phyloP scores from a whole-genome alignment of 2,113 vertebrate species.

The Spea bombifrons region DNA sequence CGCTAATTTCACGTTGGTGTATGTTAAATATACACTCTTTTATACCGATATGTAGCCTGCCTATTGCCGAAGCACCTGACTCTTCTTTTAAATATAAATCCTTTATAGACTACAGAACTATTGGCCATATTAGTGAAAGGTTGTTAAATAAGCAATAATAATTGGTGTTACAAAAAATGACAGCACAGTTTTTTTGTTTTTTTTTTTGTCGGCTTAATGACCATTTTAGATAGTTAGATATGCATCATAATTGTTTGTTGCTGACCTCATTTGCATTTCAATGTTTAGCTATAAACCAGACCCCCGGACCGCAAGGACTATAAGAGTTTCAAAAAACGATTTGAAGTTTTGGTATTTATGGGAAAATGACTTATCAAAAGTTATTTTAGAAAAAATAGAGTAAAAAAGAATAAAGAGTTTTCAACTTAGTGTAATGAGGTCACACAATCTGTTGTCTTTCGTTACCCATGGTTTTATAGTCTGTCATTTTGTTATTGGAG shows the following conservation, averaged over 20 bases:
- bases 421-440: too few species aligned
- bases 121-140: conserved; percentile 31
- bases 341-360: background rate
- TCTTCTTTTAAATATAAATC: too few species aligned
- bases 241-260: conserved; percentile 24
- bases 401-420: background rate
- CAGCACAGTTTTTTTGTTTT: background rate
- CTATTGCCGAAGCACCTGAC: too few species aligned
- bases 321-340: conserved; percentile 5
- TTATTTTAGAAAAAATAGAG: background rate
- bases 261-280: conserved; percentile 33
- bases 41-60: too few species aligned
- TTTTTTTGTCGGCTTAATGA: conserved; percentile 39
- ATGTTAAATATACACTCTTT: too few species aligned
- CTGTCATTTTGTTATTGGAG: too few species aligned
- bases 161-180: conserved; percentile 34
- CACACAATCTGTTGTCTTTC: too few species aligned
- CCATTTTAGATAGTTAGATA: conserved; percentile 28
- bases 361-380: background rate
- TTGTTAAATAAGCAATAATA: conserved; percentile 37
- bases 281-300: conserved; percentile 9
- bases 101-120: background rate
- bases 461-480: too few species aligned
- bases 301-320: conserved; percentile 5
- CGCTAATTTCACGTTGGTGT: too few species aligned